phyloP scores from a whole-genome alignment of 1,140 invertebrate genomes.

The Heliconius melpomene region DNA sequence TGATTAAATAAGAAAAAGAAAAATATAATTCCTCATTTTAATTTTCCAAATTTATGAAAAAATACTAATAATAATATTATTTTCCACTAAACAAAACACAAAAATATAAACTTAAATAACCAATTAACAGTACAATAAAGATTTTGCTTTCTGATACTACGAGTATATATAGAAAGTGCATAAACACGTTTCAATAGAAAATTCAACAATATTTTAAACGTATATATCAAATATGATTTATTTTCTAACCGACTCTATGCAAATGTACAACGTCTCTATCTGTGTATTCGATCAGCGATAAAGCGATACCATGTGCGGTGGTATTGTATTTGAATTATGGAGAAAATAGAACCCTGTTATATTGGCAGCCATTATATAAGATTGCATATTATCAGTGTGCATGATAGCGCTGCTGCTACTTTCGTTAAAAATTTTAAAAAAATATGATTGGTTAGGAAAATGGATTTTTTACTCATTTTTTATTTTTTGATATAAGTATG shows the following conservation, averaged over 20 bases:
- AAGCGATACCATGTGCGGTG: conserved; percentile 5
- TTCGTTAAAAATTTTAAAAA: not conserved
- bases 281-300: conserved; percentile 13
- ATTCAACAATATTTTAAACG: not conserved
- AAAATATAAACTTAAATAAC: too few relatives aligned
- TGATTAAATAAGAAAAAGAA: too few relatives aligned
- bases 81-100: too few relatives aligned
- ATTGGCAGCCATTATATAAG: conserved; percentile 9
- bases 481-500: too few relatives aligned
- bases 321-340: conserved; percentile 12
- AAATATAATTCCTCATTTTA: too few relatives aligned
- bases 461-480: not conserved
- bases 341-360: conserved; percentile 5
- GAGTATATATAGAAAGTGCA: too few relatives aligned
- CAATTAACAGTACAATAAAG: too few relatives aligned
- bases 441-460: not conserved
- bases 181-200: too few relatives aligned
- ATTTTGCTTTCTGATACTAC: too few relatives aligned
- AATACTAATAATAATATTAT: too few relatives aligned
- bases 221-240: not conserved
- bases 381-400: not conserved
- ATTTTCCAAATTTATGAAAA: too few relatives aligned
- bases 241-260: conserved; percentile 7
- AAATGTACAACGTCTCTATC: conserved; percentile 11
- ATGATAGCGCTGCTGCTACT: not conserved